Evolutionary conservation across 2,113 vertebrate species (phyloP), one percentile per base, ranked within the genome.

Genomic region (Chascanopsetta lugubris): DNA sequence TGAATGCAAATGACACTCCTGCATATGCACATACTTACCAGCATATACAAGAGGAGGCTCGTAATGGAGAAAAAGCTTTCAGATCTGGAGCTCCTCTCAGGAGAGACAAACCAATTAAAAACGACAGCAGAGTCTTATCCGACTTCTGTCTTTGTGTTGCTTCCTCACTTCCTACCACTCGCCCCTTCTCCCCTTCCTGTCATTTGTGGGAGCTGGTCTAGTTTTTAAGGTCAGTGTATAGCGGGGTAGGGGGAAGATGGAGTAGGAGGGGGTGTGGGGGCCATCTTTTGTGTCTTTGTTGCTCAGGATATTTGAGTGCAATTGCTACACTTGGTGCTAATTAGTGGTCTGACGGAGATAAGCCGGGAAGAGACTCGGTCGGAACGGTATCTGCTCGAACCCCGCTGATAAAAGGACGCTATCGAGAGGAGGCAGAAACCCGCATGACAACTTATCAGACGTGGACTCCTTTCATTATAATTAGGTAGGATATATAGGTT

Each of bases 51-150:
- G 64, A 61, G 36, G 61, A 72, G 58, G 42, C 79, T 82, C 21
- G 42, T 73, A 34, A 69, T 75, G 64, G 75, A 36, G 88, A 87
- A 36, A 89, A 87, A 85, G 79, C 80, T 76, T 72, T 61, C 27
- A 50, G 75, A 88, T 89, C 85, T 85, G 65, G 86, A 83, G 65
- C 85, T 89, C 62, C 69, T 91, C 89, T 87, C 90, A 74, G 58
- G 89, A 89, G 90, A 90, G 76, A 88, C 81, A 83, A 92, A 88
- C 85, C 90, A 92, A 92, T 92, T 90, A 92, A 80, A 87, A 85
- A 73, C 6, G 61, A 82, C 75, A 84, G 70, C 58, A 24, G 25
- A 80, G 81, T 69, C 77, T 88, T 89, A 89, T 91, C 85, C 59
- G n/a, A 79, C 48, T 61, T 78, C 72, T 75, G 82, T 72, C 77